A percentile compares a stretch with the other conserved stretches of the same genome.
phyloP scores from a whole-genome alignment of 30 jellyfish, hydroid and myxozoan species.

The Sanderia malayensis region DNA sequence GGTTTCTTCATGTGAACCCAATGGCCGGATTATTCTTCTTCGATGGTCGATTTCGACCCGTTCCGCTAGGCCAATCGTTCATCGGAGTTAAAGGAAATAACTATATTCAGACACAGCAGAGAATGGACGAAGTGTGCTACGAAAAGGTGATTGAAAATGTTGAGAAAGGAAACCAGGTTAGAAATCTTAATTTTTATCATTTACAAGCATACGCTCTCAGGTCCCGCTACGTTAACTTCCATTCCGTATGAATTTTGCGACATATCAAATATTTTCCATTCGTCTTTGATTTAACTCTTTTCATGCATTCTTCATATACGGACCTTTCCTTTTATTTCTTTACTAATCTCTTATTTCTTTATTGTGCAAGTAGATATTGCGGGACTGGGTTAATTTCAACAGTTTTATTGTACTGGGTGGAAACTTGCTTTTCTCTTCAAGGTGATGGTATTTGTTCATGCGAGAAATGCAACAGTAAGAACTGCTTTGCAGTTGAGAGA shows the following conservation, averaged over 20 bases:
- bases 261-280: too few species aligned
- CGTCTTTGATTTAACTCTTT: too few species aligned
- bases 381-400: too few species aligned
- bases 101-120: constrained; percentile 64
- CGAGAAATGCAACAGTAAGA: constrained; percentile 96
- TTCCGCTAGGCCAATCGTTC: constrained; percentile 94
- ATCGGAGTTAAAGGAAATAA: constrained; percentile 91
- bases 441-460: constrained; percentile 99
- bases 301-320: too few species aligned
- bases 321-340: too few species aligned
- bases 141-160: constrained; percentile 91
- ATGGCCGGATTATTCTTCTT: constrained; percentile 92
- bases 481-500: constrained; percentile 93
- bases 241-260: too few species aligned
- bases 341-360: too few species aligned
- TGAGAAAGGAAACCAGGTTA: constrained; percentile 95
- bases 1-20: constrained; percentile 96
- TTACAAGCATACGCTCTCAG: too few species aligned
- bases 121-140: constrained; percentile 95
- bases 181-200: too few species aligned
- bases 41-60: constrained; percentile 98
- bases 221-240: too few species aligned
- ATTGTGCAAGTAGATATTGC: too few species aligned
- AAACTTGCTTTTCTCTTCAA: not conserved
- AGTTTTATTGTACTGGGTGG: too few species aligned